These are phyloP conservation scores for Porites rus DNA, from an alignment of 92 coral and sea anemone species.

Conservation along the genomic window DNA sequence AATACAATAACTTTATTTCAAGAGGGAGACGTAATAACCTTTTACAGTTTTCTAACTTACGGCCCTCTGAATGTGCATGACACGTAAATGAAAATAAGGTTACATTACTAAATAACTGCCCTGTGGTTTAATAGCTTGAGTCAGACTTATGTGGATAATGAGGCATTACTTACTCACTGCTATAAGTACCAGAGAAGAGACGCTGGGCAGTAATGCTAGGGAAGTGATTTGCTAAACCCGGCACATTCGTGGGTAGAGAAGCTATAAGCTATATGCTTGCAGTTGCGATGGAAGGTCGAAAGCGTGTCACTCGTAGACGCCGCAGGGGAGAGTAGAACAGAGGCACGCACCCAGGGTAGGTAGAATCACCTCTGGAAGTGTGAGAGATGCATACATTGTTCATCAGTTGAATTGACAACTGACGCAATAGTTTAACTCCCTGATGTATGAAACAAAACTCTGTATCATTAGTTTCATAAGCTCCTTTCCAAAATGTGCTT, in stretches of 20 bases:
- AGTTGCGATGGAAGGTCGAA: slow-evolving; percentile 73
- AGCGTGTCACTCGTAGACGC: slow-evolving; percentile 68
- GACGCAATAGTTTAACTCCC: slow-evolving; percentile 75
- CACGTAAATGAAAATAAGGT: neutral
- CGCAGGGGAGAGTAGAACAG: slow-evolving; percentile 77
- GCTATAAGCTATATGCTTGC: slow-evolving; percentile 72
- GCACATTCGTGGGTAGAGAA: slow-evolving; percentile 87
- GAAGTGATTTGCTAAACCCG: slow-evolving; percentile 63
- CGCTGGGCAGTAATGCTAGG: slow-evolving; percentile 55
- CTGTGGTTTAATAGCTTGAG: slow-evolving; percentile 4
- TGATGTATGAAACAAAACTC: slow-evolving; percentile 74
- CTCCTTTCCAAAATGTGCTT: neutral
- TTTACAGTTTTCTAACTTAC: too few species aligned
- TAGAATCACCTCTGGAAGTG: slow-evolving; percentile 71
- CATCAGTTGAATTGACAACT: slow-evolving; percentile 88
- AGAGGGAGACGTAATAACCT: too few species aligned
- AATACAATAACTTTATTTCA: too few species aligned
- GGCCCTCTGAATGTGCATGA: too few species aligned
- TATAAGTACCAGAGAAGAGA: slow-evolving; percentile 33
- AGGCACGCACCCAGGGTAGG: slow-evolving; percentile 70
- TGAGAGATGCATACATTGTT: slow-evolving; percentile 83
- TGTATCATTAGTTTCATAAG: slow-evolving; percentile 49
- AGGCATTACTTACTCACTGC: slow-evolving; percentile 88
- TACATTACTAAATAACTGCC: neutral
- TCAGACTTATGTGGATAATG: slow-evolving; percentile 61